Base-by-base conservation (phyloP, 2,113 vertebrate species). In the Prionailurus bengalensis region DNA sequence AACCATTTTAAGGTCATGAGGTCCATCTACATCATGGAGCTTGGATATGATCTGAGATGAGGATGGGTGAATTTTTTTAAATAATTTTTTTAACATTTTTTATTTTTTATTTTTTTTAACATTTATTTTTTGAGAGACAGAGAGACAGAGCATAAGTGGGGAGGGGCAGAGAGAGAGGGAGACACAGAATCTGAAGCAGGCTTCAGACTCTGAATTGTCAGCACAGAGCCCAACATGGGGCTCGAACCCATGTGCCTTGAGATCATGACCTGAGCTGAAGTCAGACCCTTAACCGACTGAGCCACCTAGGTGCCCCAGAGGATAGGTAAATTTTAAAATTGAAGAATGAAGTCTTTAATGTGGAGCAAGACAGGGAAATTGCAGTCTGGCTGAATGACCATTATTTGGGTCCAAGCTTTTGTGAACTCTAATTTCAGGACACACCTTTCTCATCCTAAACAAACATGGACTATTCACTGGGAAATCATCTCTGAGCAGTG, bases 391-490 rank as follows among this genome's bases (percentile, higher is more conserved):
- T 93, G 71, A 95, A 89, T n/a, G 73, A 71, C 61, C 74, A 81
- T 93, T 91, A 63, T 82, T 66, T 66, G 31, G 29, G 15, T 78
- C 86, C 65, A 45, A 93, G 79, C 80, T 95, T 84, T 74, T 68
- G 17, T 94, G 97, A 80, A 70, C 90, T 96, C 39, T 95, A 55
- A 91, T 94, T 96, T 97, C 53, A 91, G 87, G 92, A 89, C 66
- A 89, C 39, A 92, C 87, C 65, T 98, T 97, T 92, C 53, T 91
- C 71, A 82, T 95, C 88, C 97, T 80, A 82, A 93, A 83, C 45
- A 68, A 95, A 84, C 74, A 66, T 12, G 9, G 66, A 19, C 66
- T 85, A 15, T 95, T 93, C 84, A 36, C 63, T 74, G 29, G 71
- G 61, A 96, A 93, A 82, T 92, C 42, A 58, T 96, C 88, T 94